These are phyloP conservation scores for Pelodytes ibericus DNA, from an alignment of 2,797 vertebrate species.

Conservation along the genomic window DNA sequence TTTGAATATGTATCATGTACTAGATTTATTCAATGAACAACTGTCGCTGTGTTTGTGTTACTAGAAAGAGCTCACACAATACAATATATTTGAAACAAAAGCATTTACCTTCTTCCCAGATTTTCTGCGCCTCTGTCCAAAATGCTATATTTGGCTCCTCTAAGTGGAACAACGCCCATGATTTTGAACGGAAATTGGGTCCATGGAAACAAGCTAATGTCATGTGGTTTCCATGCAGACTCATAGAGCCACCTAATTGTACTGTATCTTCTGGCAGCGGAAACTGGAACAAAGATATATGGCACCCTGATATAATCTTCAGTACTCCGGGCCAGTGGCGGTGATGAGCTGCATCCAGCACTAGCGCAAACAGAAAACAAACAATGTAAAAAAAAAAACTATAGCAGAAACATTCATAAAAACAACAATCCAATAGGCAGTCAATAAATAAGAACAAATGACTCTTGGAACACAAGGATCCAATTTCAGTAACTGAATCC, in stretches of 20 bases:
- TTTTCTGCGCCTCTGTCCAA: conserved; percentile 98
- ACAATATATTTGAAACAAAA: no score
- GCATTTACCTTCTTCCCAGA: conserved; percentile 91
- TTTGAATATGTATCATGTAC: no score
- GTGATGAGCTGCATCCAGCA: conserved; percentile 94
- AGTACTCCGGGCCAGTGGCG: conserved; percentile 96
- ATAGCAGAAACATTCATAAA: no score
- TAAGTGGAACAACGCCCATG: conserved; percentile 96
- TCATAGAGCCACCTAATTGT: conserved; percentile 97
- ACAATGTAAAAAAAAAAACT: neutral
- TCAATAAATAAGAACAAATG: no score
- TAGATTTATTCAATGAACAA: no score
- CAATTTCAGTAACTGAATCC: no score
- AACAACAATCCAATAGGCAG: no score
- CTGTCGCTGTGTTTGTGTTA: no score
- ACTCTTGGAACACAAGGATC: no score
- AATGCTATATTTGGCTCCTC: conserved; percentile 99
- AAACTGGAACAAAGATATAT: conserved; percentile 96
- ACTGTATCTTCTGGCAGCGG: conserved; percentile 94
- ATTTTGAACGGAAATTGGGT: conserved; percentile 98
- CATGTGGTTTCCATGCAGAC: conserved; percentile 98
- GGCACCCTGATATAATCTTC: conserved; percentile 95
- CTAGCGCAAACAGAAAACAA: conserved; percentile 59
- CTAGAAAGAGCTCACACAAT: no score
- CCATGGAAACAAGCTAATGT: conserved; percentile 97